Evolutionary conservation across 2,113 vertebrate species (phyloP).

Genomic region (Xiphias gladius): DNA sequence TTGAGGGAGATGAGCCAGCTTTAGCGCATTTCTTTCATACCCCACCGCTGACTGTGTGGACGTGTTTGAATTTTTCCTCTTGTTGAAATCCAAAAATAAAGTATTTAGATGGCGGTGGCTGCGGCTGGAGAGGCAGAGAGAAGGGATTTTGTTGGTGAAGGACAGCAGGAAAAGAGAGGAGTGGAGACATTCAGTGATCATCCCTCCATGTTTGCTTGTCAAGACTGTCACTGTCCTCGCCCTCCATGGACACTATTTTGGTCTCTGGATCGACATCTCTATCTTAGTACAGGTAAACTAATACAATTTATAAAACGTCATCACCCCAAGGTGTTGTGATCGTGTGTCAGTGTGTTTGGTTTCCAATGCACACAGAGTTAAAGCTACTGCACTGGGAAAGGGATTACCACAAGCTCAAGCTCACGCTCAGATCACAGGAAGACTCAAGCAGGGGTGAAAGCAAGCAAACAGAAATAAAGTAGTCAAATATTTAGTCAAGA

Average conservation of each 20-base stretch:
- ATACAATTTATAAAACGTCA: conserved; percentile 43
- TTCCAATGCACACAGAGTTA: conserved; percentile 40
- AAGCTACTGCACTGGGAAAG: conserved; percentile 49
- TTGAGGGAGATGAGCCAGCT: conserved; percentile 36
- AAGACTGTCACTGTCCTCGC: conserved; percentile 25
- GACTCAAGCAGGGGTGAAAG: conserved; percentile 23
- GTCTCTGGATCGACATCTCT: conserved; percentile 26
- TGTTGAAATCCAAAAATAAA: conserved; percentile 3
- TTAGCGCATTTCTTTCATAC: conserved; percentile 38
- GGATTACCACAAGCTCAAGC: conserved; percentile 64
- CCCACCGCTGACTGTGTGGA: conserved; percentile 16
- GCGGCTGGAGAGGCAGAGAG: not conserved
- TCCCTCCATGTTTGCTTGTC: conserved; percentile 19
- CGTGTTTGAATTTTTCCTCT: conserved; percentile 31
- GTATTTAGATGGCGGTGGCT: conserved; percentile 6
- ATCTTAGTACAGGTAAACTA: conserved; percentile 23
- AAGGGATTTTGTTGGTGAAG: not conserved
- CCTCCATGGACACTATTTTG: conserved; percentile 47
- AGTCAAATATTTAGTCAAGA: conserved; percentile 55
- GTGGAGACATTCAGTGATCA: not conserved
- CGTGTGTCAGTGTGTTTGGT: conserved; percentile 56
- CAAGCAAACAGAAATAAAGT: conserved; percentile 55
- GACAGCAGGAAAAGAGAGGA: not conserved
- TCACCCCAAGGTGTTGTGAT: conserved; percentile 46
- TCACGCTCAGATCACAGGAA: conserved; percentile 53